phyloP scores from a whole-genome alignment of 2,888 invertebrate species.

The Pollenia griseotomentosa region DNA sequence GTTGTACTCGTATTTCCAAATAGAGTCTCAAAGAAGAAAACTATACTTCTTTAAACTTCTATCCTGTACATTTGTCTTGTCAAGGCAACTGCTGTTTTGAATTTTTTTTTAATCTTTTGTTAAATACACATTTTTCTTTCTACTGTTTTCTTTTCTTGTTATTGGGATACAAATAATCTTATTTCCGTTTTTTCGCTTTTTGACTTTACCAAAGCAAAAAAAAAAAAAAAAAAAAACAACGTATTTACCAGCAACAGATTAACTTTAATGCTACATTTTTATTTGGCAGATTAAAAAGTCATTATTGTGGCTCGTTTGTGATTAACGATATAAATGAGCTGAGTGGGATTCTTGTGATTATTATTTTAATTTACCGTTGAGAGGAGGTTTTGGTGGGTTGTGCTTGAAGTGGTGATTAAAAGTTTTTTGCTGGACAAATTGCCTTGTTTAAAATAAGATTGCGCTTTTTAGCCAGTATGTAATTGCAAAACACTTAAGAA shows the following conservation, averaged over 20 bases:
- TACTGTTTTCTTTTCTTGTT: neutral
- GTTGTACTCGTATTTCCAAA: too few species aligned
- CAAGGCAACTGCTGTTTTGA: constrained; percentile 36
- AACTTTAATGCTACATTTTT: constrained; percentile 16
- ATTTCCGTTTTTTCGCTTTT: constrained; percentile 30
- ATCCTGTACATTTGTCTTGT: constrained; percentile 38
- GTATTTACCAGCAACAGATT: neutral
- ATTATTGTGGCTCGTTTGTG: neutral
- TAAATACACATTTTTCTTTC: neutral
- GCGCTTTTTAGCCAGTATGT: too few species aligned
- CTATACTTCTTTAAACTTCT: constrained; percentile 24
- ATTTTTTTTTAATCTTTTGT: neutral
- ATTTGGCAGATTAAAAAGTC: constrained; percentile 6
- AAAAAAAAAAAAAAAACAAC: neutral
- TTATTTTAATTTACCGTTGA: too few species aligned
- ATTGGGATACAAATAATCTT: constrained; percentile 31
- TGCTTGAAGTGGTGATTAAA: too few species aligned
- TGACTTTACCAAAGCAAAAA: neutral
- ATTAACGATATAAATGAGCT: too few species aligned
- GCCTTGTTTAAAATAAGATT: too few species aligned
- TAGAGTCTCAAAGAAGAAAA: neutral
- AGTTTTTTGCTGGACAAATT: too few species aligned
- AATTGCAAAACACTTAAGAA: too few species aligned
- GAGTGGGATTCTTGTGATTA: too few species aligned
- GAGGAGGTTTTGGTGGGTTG: too few species aligned